phyloP scores from a whole-genome alignment of 2,113 vertebrate species.

The Rhea pennata region DNA sequence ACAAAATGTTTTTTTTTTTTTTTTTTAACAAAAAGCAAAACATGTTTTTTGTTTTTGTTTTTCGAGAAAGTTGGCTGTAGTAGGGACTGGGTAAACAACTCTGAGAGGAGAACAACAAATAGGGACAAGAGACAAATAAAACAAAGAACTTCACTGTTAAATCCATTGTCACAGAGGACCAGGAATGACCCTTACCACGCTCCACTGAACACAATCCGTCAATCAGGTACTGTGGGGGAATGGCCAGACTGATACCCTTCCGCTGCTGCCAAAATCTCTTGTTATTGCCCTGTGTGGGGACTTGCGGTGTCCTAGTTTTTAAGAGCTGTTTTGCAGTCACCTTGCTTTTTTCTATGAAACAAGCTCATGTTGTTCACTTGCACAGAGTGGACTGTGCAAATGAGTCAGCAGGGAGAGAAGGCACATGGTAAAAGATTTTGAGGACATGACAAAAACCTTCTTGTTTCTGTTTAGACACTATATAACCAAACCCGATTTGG shows the following conservation, averaged over 20 bases:
- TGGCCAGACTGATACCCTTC: not conserved
- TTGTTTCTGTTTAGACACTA: not conserved
- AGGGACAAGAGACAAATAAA: not conserved
- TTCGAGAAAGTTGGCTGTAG: not conserved
- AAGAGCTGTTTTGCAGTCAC: not conserved
- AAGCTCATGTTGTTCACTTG: not conserved
- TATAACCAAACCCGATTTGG: not conserved
- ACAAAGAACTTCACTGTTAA: not conserved
- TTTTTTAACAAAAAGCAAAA: not conserved
- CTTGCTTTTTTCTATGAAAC: not conserved
- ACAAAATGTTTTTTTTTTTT: not conserved
- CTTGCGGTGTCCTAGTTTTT: not conserved
- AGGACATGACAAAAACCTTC: not conserved
- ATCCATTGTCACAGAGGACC: not conserved
- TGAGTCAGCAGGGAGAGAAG: not conserved
- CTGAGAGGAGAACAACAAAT: not conserved
- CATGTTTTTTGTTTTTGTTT: not conserved
- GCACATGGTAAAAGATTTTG: not conserved
- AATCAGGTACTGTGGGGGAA: not conserved
- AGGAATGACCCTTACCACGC: rapidly evolving
- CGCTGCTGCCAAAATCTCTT: not conserved
- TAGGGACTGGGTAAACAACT: not conserved
- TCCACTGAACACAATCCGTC: not conserved
- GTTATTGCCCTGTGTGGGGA: not conserved
- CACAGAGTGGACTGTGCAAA: not conserved